phyloP scores from a whole-genome alignment of 2,888 invertebrate species.

The Herminia tarsipennalis region DNA sequence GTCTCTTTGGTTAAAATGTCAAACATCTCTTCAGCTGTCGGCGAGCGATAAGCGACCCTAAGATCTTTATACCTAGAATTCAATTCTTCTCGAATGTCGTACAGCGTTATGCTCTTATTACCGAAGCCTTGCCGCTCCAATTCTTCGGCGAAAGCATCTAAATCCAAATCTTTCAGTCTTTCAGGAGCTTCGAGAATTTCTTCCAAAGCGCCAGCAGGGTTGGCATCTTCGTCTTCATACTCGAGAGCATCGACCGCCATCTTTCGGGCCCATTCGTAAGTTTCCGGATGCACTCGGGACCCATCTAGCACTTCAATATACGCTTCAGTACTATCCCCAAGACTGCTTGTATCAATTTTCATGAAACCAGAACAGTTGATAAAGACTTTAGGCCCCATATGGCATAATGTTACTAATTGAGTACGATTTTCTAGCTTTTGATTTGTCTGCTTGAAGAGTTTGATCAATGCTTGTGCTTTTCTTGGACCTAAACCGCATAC shows the following conservation, averaged over 20 bases:
- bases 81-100: conserved; percentile 98
- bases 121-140: conserved; percentile 96
- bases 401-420: conserved; percentile 97
- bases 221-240: conserved; percentile 98
- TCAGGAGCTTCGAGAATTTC: conserved; percentile 98
- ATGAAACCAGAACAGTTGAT: conserved; percentile 99
- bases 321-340: conserved; percentile 97
- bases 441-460: conserved; percentile 95
- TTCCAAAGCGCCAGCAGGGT: conserved; percentile 98
- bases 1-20: conserved; percentile 98
- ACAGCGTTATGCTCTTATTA: conserved; percentile 96
- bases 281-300: conserved; percentile 99
- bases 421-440: conserved; percentile 97
- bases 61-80: conserved; percentile 97
- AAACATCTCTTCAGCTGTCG: conserved; percentile 95
- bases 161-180: conserved; percentile 96
- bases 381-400: conserved; percentile 99
- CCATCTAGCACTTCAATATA: conserved; percentile 98
- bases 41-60: conserved; percentile 90
- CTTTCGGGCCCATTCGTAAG: conserved; percentile 99
- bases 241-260: conserved; percentile 99
- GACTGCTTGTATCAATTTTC: conserved; percentile 98
- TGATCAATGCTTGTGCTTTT: conserved; percentile 95
- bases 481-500: conserved; percentile 98
- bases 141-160: conserved; percentile 99